Percentiles rank a stretch among this genome's conserved stretches.
Evolutionary conservation across 1,140 invertebrate genomes (phyloP).

Genomic region (Carcinoscorpius rotundicauda): DNA sequence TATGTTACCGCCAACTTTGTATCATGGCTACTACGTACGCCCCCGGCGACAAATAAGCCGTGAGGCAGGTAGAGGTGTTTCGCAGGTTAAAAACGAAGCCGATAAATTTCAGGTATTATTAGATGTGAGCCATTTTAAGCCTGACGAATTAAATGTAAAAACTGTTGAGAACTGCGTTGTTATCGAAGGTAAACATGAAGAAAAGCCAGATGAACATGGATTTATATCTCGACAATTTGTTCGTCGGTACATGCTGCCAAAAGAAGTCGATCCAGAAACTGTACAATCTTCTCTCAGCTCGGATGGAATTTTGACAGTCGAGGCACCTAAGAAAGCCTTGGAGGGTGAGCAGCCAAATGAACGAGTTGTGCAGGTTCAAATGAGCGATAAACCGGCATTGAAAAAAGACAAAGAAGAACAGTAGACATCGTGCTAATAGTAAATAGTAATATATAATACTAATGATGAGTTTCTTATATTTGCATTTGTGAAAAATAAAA

Average conservation of each 20-base stretch:
- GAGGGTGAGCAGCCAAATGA: conserved; percentile 20
- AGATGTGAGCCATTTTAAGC: conserved; percentile 30
- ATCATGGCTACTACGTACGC: conserved; percentile 16
- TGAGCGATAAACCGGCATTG: background rate
- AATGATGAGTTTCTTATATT: too few relatives aligned
- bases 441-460: too few relatives aligned
- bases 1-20: conserved; percentile 13
- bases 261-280: conserved; percentile 44
- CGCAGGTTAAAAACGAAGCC: conserved; percentile 18
- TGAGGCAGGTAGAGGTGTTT: conserved; percentile 3
- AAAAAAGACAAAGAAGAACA: background rate
- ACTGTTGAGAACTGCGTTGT: conserved; percentile 30
- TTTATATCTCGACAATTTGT: conserved; percentile 61
- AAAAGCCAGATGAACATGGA: conserved; percentile 41
- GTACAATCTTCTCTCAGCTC: conserved; percentile 58
- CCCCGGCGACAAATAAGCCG: conserved; percentile 9
- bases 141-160: conserved; percentile 31
- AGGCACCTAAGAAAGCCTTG: conserved; percentile 41
- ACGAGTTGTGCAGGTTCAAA: conserved; percentile 22
- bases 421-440: too few relatives aligned
- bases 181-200: conserved; percentile 30
- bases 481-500: too few relatives aligned
- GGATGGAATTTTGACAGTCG: conserved; percentile 58
- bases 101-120: conserved; percentile 29
- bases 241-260: conserved; percentile 48